These are phyloP conservation scores for Erebia ligea DNA, from an alignment of 2,888 invertebrate species.

Conservation along the genomic window DNA sequence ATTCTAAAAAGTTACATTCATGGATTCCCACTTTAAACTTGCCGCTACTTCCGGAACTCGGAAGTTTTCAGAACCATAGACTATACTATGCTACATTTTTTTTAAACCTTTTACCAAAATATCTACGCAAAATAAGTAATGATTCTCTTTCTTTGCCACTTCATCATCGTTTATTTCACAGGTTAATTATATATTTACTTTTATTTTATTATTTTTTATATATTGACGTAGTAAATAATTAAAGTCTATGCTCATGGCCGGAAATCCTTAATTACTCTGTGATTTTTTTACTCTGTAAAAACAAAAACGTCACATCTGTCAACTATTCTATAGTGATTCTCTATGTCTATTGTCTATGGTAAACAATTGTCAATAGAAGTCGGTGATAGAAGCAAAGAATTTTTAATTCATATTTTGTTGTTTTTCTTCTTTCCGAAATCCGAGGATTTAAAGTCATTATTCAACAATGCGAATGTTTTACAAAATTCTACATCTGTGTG, in stretches of 20 bases:
- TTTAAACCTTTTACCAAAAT: background rate
- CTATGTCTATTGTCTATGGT: constrained; percentile 33
- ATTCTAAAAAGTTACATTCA: too few species aligned
- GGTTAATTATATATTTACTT: too few species aligned
- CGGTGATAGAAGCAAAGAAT: constrained; percentile 35
- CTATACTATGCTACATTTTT: background rate
- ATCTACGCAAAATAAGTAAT: too few species aligned
- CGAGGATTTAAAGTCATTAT: constrained; percentile 27
- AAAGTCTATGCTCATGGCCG: too few species aligned
- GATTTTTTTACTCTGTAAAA: constrained; percentile 13
- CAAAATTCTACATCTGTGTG: constrained; percentile 18
- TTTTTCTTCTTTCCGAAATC: constrained; percentile 39
- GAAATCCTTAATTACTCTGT: too few species aligned
- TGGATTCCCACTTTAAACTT: background rate
- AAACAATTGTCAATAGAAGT: constrained; percentile 29
- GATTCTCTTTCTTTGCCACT: too few species aligned
- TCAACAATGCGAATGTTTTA: constrained; percentile 26
- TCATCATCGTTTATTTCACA: too few species aligned
- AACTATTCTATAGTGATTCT: constrained; percentile 23
- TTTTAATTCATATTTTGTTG: constrained; percentile 47
- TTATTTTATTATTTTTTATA: too few species aligned
- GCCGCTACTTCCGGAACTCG: background rate
- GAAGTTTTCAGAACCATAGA: background rate
- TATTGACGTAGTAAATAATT: too few species aligned
- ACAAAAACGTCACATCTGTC: constrained; percentile 36